Evolutionary conservation across 2,888 invertebrate genomes (phyloP).

Genomic region (Drosophila meridionalis): DNA sequence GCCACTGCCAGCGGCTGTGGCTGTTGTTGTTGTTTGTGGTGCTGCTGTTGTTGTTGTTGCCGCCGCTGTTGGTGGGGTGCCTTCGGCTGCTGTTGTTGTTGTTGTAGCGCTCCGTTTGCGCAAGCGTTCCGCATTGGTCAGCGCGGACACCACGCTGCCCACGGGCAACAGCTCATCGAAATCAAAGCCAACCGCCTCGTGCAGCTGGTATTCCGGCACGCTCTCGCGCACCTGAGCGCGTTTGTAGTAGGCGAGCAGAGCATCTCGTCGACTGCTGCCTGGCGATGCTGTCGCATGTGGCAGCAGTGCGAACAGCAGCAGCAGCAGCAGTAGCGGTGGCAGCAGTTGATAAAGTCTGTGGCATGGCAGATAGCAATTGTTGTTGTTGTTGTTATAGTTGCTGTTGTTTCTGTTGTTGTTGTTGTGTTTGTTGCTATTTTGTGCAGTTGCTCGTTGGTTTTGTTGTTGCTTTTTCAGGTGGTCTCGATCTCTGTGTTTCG

Average conservation of each 20-base stretch:
- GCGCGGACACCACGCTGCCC: constrained; percentile 64
- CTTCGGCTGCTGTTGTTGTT: constrained; percentile 28
- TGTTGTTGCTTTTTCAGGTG: constrained; percentile 70
- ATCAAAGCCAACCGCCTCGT: constrained; percentile 55
- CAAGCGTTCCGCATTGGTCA: constrained; percentile 56
- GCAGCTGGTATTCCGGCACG: constrained; percentile 54
- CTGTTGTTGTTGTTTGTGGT: constrained; percentile 24
- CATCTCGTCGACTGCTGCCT: constrained; percentile 62
- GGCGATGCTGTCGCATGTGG: constrained; percentile 35
- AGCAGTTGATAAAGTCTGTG: constrained; percentile 47
- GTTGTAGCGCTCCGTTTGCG: constrained; percentile 68
- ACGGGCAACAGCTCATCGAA: constrained; percentile 74
- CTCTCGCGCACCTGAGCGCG: constrained; percentile 70
- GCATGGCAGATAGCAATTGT: constrained; percentile 39
- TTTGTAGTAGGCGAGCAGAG: constrained; percentile 76
- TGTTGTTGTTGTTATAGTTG: constrained; percentile 23
- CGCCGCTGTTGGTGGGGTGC: constrained; percentile 16
- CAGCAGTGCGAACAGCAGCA: constrained; percentile 34
- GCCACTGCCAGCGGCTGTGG: constrained; percentile 25
- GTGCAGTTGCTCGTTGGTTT: constrained; percentile 72
- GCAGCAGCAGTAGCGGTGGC: constrained; percentile 53
- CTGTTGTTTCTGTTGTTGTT: constrained; percentile 15
- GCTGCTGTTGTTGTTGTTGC: constrained; percentile 29
- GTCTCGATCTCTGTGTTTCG: constrained; percentile 69
- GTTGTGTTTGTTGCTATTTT: constrained; percentile 40